A percentile compares a stretch with the other conserved stretches of the same genome.
Evolutionary conservation across 92 coral and sea anemone species (phyloP).

Genomic region (Palythoa caribaeorum): DNA sequence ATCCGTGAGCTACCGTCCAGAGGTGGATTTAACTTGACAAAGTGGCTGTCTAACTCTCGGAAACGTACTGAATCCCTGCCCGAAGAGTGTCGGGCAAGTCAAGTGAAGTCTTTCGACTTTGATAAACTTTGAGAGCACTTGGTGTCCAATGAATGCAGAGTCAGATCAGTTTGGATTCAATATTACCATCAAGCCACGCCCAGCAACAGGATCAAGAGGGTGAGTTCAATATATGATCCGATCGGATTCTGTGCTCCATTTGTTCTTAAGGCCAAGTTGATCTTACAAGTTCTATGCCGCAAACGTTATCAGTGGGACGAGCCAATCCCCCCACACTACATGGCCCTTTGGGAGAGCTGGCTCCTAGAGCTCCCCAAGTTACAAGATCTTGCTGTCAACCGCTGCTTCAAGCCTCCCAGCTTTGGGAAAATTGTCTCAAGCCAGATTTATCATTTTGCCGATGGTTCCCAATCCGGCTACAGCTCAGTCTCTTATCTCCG

Average conservation of each 20-base stretch:
- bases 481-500: not conserved
- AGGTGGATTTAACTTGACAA: constrained; percentile 38
- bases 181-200: not conserved
- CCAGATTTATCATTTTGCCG: not conserved
- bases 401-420: not conserved
- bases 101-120: not conserved
- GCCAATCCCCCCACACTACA: not conserved
- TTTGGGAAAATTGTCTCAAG: not conserved
- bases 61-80: constrained; percentile 13
- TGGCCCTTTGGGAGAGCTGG: not conserved
- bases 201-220: not conserved
- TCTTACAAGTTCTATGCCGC: not conserved
- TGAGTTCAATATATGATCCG: not conserved
- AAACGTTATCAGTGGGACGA: not conserved
- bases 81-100: not conserved
- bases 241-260: not conserved
- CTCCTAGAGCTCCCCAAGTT: not conserved
- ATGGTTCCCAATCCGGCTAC: not conserved
- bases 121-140: not conserved
- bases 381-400: not conserved
- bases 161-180: not conserved
- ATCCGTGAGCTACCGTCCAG: not conserved
- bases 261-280: not conserved
- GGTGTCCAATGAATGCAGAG: not conserved
- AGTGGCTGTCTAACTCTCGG: constrained; percentile 33